These are phyloP conservation scores for Apocheima hispidaria DNA, from an alignment of 2,888 invertebrate species.

Conservation along the genomic window DNA sequence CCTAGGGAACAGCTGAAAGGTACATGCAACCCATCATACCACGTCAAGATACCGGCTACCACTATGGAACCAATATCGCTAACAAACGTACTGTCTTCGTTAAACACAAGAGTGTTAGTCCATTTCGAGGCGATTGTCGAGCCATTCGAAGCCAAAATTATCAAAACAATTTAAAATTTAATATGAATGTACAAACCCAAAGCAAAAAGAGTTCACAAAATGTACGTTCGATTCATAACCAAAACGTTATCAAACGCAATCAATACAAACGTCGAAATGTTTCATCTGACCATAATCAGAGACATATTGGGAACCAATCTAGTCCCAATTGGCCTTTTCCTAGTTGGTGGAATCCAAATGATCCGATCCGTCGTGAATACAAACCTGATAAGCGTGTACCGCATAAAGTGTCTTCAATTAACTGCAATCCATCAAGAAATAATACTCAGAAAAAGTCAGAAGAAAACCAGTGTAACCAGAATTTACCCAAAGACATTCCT, in stretches of 20 bases:
- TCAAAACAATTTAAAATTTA: too few relatives aligned
- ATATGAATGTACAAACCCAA: too few relatives aligned
- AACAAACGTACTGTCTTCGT: too few relatives aligned
- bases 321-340: background rate
- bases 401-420: too few relatives aligned
- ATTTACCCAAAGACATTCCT: background rate
- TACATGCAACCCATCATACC: background rate
- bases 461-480: background rate
- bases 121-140: too few relatives aligned
- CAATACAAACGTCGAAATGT: background rate
- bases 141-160: too few relatives aligned
- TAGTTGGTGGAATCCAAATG: too few relatives aligned
- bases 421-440: too few relatives aligned
- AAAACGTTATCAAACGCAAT: background rate
- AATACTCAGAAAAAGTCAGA: background rate
- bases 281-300: background rate
- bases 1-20: conserved; percentile 4
- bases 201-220: background rate
- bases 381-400: too few relatives aligned
- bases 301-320: too few relatives aligned
- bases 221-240: background rate
- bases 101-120: too few relatives aligned
- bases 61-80: background rate
- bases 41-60: background rate
- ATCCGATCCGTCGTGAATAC: too few relatives aligned